phyloP scores from a whole-genome alignment of 2,113 vertebrate genomes.

The Motacilla tschutschensis region DNA sequence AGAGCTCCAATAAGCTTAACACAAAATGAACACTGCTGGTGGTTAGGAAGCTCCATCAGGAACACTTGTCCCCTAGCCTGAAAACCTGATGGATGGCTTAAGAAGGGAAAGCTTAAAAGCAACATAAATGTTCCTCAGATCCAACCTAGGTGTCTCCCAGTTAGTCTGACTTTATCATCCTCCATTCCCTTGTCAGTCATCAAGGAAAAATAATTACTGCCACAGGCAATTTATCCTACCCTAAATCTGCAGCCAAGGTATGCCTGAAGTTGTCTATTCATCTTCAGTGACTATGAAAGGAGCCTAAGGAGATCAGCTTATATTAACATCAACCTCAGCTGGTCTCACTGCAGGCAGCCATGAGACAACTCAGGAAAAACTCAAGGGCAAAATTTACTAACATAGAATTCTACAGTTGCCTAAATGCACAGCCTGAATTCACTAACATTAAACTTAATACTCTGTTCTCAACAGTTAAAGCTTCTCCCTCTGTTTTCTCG shows the following conservation, averaged over 20 bases:
- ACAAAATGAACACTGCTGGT: accelerated
- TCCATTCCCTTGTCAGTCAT: background rate
- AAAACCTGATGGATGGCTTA: background rate
- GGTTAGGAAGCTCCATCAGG: background rate
- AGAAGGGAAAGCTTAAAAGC: background rate
- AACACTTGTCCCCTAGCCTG: background rate
- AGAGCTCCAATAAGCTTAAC: background rate
- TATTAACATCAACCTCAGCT: background rate
- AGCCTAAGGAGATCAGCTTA: background rate
- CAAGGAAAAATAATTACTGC: background rate
- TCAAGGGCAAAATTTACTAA: background rate
- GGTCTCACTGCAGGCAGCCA: background rate
- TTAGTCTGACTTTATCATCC: background rate
- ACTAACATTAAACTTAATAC: background rate
- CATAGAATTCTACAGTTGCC: background rate
- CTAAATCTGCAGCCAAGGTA: background rate
- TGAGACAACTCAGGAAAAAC: background rate
- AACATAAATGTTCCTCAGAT: background rate
- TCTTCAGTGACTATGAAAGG: background rate
- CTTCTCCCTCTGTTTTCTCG: background rate
- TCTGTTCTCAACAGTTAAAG: background rate
- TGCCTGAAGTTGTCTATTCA: background rate
- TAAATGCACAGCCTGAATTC: background rate
- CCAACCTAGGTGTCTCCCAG: background rate
- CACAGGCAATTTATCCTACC: background rate